Percentiles rank a stretch among this genome's conserved stretches.
Evolutionary conservation across 2,797 vertebrate species (phyloP).

Genomic region (Sebastes reedi): DNA sequence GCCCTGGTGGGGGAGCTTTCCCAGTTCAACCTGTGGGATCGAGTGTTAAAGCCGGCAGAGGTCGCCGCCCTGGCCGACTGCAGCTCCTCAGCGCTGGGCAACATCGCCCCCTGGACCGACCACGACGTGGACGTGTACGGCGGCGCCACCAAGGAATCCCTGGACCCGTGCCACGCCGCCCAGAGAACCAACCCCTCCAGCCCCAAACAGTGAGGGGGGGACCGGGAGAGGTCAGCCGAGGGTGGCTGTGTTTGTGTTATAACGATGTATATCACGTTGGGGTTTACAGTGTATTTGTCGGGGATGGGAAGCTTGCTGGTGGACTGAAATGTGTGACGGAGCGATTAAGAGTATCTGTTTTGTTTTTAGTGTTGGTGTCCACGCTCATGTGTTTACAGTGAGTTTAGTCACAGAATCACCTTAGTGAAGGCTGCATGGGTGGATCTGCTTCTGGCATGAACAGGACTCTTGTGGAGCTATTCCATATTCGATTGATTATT

Average conservation of each 20-base stretch:
- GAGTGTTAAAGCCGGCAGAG: conserved; percentile 87
- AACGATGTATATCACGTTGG: conserved; percentile 11
- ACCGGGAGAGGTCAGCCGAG: background rate
- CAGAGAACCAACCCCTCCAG: conserved; percentile 63
- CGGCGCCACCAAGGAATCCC: conserved; percentile 88
- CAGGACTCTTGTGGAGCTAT: background rate
- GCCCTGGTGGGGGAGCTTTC: conserved; percentile 95
- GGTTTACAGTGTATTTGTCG: conserved; percentile 25
- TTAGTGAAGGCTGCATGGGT: conserved; percentile 24
- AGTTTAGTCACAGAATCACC: conserved; percentile 44
- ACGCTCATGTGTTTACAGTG: conserved; percentile 56
- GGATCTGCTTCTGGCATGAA: conserved; percentile 27
- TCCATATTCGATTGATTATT: background rate
- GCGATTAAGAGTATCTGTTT: conserved; percentile 48
- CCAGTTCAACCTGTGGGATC: conserved; percentile 95
- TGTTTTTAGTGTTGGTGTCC: conserved; percentile 64
- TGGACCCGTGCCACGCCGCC: conserved; percentile 86
- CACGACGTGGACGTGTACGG: conserved; percentile 92
- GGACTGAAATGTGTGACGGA: conserved; percentile 8
- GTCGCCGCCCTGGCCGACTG: conserved; percentile 91
- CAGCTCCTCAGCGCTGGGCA: conserved; percentile 86
- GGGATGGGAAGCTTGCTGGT: conserved; percentile 6
- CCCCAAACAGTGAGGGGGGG: conserved; percentile 75
- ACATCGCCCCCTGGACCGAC: conserved; percentile 93
- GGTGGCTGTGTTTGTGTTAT: conserved; percentile 2